Percentiles rank a stretch among this genome's conserved stretches.
phyloP scores from a whole-genome alignment of 2,888 invertebrate species.

The Dryobotodes eremita region DNA sequence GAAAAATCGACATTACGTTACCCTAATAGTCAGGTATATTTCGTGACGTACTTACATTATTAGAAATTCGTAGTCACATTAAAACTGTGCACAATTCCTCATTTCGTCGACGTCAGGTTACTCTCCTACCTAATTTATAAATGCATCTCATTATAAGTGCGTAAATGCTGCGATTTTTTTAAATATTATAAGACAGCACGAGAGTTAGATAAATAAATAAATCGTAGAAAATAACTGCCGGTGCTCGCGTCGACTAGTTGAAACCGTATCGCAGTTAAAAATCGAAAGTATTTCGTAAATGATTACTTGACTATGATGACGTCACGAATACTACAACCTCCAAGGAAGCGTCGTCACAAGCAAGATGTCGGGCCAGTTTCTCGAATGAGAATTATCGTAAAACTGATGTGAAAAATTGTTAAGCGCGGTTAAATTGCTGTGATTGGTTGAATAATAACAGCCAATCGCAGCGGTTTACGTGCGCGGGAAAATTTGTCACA shows the following conservation, averaged over 20 bases:
- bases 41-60: slow-evolving; percentile 73
- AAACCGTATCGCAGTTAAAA: slow-evolving; percentile 55
- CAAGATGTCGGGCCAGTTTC: slow-evolving; percentile 28
- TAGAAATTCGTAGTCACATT: slow-evolving; percentile 86
- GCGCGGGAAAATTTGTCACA: background rate
- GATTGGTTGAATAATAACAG: too few species aligned
- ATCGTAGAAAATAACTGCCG: slow-evolving; percentile 57
- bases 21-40: slow-evolving; percentile 75
- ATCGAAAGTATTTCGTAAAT: slow-evolving; percentile 55
- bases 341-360: slow-evolving; percentile 41
- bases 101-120: slow-evolving; percentile 78
- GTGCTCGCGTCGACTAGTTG: slow-evolving; percentile 66
- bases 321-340: slow-evolving; percentile 40
- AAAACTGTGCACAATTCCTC: slow-evolving; percentile 88
- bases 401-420: background rate
- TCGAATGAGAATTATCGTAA: background rate
- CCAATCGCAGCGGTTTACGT: background rate
- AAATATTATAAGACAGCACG: slow-evolving; percentile 51
- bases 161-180: slow-evolving; percentile 47
- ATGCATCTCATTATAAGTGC: slow-evolving; percentile 66
- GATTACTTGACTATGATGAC: slow-evolving; percentile 48
- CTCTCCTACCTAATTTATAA: slow-evolving; percentile 63
- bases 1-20: slow-evolving; percentile 76
- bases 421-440: background rate
- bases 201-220: slow-evolving; percentile 63